Evolutionary conservation across 2,888 invertebrate genomes (phyloP), one percentile per base, ranked within the genome.

Genomic region (Xanthostigma xanthostigma): DNA sequence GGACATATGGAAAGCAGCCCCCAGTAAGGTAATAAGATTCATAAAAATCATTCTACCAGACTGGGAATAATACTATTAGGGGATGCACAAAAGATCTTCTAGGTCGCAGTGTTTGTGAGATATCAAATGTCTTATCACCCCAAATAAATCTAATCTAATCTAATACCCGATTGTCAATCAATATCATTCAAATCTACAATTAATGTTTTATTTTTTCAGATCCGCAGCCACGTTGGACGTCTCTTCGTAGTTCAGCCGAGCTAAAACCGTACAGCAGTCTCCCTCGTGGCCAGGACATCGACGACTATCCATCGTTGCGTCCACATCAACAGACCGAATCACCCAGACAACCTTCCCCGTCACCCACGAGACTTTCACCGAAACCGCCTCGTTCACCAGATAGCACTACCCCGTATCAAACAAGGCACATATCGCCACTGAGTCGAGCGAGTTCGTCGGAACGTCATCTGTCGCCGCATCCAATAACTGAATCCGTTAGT

Each of bases 231-330:
- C 63, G 73, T 57, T 71, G 76, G 75, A 68, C 68, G 36, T 65
- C 69, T 8, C 59, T 70, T 10, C 66, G 75, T 51, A 70, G 69
- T 51, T 72, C 74, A 2, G 68, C 75, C 36, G 71, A 78, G 62
- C 64, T 75, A 59, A 66, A 75, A 54, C 67, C 77, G 49, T 73
- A 76, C 61, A 73, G 74, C 55, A 79, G 79, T 58, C 62, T 80
- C 35, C 79, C 78, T 13, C 66, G 76, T 45, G 71, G 72, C 35
- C 75, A 70, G 54, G 70, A 72, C 54, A 68, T 69, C 52, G 63
- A 58, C 53, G 62, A 61, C 53, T 67, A 65, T 53, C 67, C 66
- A n/a, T 62, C 65, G 9, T 55, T 67, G 45, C 57, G 57, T 42
- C 50, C 60, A 8, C 62, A 64, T 49, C 61, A 59, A 45, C 37